A percentile compares a stretch with the other conserved stretches of the same genome.
Evolutionary conservation across 1,140 invertebrate species (phyloP).

Genomic region (Cotesia vestalis): DNA sequence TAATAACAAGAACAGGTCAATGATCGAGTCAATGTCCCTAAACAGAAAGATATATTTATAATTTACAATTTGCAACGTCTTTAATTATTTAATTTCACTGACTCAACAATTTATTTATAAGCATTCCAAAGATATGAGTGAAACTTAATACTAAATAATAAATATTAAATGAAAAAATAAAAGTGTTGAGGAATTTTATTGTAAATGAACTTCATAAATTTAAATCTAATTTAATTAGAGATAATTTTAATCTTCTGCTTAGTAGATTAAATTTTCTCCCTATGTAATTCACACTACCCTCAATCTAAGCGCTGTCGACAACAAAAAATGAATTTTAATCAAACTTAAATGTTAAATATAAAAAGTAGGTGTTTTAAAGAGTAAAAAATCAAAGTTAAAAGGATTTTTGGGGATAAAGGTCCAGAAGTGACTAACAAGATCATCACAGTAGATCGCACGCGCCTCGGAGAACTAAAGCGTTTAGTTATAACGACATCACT

Average conservation of each 20-base stretch:
- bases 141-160: too few relatives aligned
- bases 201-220: neutral
- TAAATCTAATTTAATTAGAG: neutral
- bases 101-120: too few relatives aligned
- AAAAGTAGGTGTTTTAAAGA: conserved; percentile 20
- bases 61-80: too few relatives aligned
- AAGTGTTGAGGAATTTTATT: neutral
- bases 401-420: conserved; percentile 30
- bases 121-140: too few relatives aligned
- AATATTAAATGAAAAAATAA: neutral
- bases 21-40: too few relatives aligned
- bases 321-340: too few relatives aligned
- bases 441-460: conserved; percentile 56
- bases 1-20: too few relatives aligned
- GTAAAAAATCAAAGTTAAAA: conserved; percentile 13
- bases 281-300: neutral
- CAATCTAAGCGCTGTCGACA: neutral
- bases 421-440: conserved; percentile 56
- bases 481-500: conserved; percentile 59
- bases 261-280: too few relatives aligned
- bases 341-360: neutral
- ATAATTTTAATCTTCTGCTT: conserved; percentile 23
- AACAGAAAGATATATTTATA: too few relatives aligned
- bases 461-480: conserved; percentile 52
- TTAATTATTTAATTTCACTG: too few relatives aligned